phyloP scores from a whole-genome alignment of 2,888 invertebrate species.

The Ptilodon capucinus region DNA sequence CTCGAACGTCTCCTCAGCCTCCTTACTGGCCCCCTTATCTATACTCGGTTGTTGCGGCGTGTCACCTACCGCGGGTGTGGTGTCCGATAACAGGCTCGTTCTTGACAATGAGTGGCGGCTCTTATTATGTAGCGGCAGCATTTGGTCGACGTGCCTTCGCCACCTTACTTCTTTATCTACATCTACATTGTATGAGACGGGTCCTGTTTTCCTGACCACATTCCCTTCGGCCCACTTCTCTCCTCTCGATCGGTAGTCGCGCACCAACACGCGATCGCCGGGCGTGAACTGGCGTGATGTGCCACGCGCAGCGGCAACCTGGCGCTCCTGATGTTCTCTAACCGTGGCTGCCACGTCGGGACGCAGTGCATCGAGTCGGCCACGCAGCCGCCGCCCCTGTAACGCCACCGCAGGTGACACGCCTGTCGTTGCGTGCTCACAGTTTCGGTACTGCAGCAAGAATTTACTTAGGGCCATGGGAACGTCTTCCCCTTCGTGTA shows the following conservation, averaged over 20 bases:
- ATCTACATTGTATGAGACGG: slow-evolving; percentile 7
- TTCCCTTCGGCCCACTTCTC: slow-evolving; percentile 6
- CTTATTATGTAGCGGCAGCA: not conserved
- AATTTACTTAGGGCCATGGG: not conserved
- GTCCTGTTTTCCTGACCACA: slow-evolving; percentile 1
- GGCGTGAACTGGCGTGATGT: no score
- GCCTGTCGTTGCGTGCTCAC: slow-evolving; percentile 7
- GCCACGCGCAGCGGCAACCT: not conserved
- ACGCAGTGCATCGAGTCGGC: slow-evolving; percentile 11
- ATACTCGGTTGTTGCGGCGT: no score
- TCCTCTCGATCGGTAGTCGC: no score
- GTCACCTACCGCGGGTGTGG: no score
- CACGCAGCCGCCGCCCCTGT: slow-evolving; percentile 12
- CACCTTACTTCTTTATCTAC: not conserved
- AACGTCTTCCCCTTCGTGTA: not conserved
- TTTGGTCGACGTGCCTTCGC: slow-evolving; percentile 6
- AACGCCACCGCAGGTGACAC: slow-evolving; percentile 5
- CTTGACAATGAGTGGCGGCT: no score
- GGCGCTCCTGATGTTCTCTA: not conserved
- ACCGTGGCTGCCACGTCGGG: not conserved
- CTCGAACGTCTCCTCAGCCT: no score
- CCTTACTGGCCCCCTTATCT: no score
- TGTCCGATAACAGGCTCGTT: no score
- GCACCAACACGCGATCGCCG: no score
- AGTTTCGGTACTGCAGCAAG: slow-evolving; percentile 8